A percentile compares a stretch with the other conserved stretches of the same genome.
These are phyloP conservation scores for Brachyhypopomus gauderio DNA, from an alignment of 2,113 vertebrate species.

Conservation along the genomic window DNA sequence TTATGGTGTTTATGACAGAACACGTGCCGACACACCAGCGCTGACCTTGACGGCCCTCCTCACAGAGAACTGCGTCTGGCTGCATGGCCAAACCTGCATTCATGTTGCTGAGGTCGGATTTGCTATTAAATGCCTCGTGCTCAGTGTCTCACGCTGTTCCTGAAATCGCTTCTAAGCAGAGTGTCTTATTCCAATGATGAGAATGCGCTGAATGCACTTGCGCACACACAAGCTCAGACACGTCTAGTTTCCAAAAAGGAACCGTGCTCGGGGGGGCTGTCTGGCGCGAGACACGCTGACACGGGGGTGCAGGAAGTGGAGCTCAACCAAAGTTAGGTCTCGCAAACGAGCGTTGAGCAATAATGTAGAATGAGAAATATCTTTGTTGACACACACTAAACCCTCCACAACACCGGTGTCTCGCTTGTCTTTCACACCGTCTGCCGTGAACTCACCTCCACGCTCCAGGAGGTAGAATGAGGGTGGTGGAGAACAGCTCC, in stretches of 20 bases:
- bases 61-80: constrained; percentile 26
- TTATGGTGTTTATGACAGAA: constrained; percentile 31
- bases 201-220: constrained; percentile 3
- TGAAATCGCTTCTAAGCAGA: neutral
- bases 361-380: neutral
- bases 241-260: neutral
- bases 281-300: neutral
- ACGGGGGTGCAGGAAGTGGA: neutral
- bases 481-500: constrained; percentile 4
- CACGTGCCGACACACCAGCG: constrained; percentile 21
- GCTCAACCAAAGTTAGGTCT: constrained; percentile 3
- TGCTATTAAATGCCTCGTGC: constrained; percentile 34
- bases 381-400: neutral
- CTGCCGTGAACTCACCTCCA: neutral
- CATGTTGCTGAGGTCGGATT: constrained; percentile 17
- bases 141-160: neutral
- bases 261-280: neutral
- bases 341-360: neutral
- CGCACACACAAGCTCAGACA: neutral
- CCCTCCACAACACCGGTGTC: neutral
- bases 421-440: neutral
- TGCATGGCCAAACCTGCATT: constrained; percentile 35
- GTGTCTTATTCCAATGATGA: constrained; percentile 4
- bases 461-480: neutral
- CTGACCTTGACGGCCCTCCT: constrained; percentile 40